These are phyloP conservation scores for Taxidea taxus DNA, from an alignment of 2,113 vertebrate species.

Conservation along the genomic window DNA sequence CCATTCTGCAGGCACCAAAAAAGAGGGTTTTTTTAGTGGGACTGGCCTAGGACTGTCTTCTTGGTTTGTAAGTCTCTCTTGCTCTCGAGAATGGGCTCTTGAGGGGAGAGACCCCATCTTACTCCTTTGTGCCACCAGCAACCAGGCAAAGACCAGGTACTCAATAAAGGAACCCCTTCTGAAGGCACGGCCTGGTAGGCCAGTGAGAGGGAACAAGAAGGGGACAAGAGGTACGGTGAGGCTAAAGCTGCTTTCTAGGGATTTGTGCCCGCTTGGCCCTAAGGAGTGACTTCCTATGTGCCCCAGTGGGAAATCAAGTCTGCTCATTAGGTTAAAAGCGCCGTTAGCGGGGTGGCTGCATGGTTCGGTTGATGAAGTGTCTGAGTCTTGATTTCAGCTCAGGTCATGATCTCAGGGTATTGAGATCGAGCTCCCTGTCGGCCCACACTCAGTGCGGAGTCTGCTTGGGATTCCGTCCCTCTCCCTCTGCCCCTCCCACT, in stretches of 20 bases:
- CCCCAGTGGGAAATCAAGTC: background rate
- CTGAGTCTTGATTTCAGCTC: background rate
- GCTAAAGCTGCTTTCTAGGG: background rate
- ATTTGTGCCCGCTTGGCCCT: background rate
- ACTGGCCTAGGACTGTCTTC: background rate
- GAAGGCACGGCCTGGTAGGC: background rate
- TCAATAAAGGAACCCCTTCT: background rate
- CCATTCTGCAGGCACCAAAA: background rate
- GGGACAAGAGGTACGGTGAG: fast-evolving
- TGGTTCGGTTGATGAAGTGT: background rate
- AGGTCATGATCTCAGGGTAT: background rate
- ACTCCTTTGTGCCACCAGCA: background rate
- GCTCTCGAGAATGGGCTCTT: background rate
- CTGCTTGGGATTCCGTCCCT: background rate
- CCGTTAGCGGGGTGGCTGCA: background rate
- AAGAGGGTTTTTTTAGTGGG: background rate
- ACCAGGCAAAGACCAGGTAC: background rate
- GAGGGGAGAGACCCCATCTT: background rate
- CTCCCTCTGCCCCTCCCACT: background rate
- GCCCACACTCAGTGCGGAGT: background rate
- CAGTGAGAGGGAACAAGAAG: background rate
- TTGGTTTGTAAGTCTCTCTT: background rate
- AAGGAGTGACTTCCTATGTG: background rate
- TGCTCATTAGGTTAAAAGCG: background rate
- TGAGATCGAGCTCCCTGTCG: background rate